Percentiles rank a stretch among this genome's conserved stretches.
These are phyloP conservation scores for Macrosiphum euphorbiae DNA, from an alignment of 2,888 invertebrate genomes.

Conservation along the genomic window DNA sequence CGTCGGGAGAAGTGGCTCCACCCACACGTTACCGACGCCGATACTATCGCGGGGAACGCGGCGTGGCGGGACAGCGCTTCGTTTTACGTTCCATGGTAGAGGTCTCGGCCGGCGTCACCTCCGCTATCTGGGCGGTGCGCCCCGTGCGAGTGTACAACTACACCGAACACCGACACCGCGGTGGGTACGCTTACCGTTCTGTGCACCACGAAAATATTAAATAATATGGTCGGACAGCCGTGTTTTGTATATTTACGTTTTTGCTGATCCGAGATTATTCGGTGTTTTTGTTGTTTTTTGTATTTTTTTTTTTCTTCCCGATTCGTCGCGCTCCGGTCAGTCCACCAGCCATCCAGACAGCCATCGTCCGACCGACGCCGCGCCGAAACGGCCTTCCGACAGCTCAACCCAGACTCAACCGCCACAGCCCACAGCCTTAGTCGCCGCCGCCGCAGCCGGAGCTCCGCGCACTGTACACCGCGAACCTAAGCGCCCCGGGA, in stretches of 20 bases:
- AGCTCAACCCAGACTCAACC: not conserved
- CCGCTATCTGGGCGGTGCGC: constrained; percentile 44
- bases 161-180: constrained; percentile 44
- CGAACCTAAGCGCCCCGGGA: not conserved
- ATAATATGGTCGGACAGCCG: constrained; percentile 45
- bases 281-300: constrained; percentile 24
- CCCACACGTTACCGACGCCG: not conserved
- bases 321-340: not conserved
- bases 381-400: not conserved
- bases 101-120: constrained; percentile 37
- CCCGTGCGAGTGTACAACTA: not conserved
- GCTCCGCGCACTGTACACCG: not conserved
- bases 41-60: not conserved
- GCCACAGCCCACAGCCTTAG: not conserved
- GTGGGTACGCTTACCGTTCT: constrained; percentile 37
- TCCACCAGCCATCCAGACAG: not conserved
- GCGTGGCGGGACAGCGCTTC: not conserved
- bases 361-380: not conserved
- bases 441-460: not conserved
- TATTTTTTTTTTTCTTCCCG: constrained; percentile 22
- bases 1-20: not conserved
- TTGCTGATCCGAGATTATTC: constrained; percentile 39
- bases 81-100: constrained; percentile 43
- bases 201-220: constrained; percentile 35
- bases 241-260: constrained; percentile 64